Percentiles rank a stretch among this genome's conserved stretches.
phyloP scores from a whole-genome alignment of 2,113 vertebrate species.

The Puffinus mauretanicus region DNA sequence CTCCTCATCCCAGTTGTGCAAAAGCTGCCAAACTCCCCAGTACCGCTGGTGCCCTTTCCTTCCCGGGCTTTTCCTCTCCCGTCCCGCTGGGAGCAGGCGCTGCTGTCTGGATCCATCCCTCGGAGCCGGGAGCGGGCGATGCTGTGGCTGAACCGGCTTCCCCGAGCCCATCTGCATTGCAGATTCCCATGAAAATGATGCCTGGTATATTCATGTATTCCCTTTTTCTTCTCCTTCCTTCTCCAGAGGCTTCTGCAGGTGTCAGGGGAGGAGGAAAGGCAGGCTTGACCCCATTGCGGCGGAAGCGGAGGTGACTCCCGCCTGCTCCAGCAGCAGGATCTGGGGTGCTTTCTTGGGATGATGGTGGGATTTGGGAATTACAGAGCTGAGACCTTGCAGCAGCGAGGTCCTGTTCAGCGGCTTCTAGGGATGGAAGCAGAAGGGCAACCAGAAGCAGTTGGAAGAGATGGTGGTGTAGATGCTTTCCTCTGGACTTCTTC shows the following conservation, averaged over 20 bases:
- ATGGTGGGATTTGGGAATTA: not conserved
- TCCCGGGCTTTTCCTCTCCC: rapidly evolving
- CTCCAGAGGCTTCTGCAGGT: not conserved
- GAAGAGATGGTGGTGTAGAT: not conserved
- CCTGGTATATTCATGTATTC: not conserved
- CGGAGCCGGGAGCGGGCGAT: rapidly evolving
- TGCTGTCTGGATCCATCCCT: not conserved
- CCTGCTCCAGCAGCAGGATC: not conserved
- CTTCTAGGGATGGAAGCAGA: not conserved
- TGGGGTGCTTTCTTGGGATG: not conserved
- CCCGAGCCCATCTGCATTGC: not conserved
- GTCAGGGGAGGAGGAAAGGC: not conserved
- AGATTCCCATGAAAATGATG: not conserved
- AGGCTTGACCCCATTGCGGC: rapidly evolving
- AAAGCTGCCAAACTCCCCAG: not conserved
- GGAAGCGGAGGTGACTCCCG: not conserved
- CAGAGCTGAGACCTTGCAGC: not conserved
- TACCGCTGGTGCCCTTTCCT: not conserved
- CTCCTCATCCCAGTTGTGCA: not conserved
- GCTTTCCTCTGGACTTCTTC: not conserved
- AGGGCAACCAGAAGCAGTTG: not conserved
- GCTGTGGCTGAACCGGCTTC: not conserved
- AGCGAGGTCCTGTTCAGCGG: not conserved
- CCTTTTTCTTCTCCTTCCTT: not conserved
- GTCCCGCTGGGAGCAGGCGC: rapidly evolving